phyloP scores from a whole-genome alignment of 1,140 invertebrate species.

The Philopotamus ludificatus region DNA sequence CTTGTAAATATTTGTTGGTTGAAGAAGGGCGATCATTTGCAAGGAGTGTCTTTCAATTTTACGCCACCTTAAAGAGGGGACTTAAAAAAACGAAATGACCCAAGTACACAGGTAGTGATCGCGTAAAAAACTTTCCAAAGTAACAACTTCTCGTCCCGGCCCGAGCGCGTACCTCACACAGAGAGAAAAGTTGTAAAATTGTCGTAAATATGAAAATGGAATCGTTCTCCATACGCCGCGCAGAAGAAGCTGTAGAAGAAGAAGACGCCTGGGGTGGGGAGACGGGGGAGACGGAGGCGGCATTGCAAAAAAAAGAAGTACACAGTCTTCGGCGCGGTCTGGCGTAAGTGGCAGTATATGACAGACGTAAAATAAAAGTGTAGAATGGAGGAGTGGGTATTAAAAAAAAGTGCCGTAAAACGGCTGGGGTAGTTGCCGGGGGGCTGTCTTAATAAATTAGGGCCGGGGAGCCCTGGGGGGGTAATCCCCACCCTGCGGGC shows the following conservation, averaged over 20 bases:
- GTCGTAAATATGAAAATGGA: constrained; percentile 43
- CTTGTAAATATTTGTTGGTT: too few relatives aligned
- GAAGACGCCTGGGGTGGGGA: neutral
- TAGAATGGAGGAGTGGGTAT: constrained; percentile 40
- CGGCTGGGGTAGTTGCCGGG: constrained; percentile 20
- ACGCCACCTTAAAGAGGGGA: constrained; percentile 12
- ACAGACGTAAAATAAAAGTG: constrained; percentile 42
- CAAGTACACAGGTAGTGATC: constrained; percentile 15
- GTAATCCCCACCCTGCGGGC: neutral
- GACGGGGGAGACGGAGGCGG: neutral
- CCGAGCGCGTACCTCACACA: constrained; percentile 22
- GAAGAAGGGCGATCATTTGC: constrained; percentile 24
- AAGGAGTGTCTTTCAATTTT: constrained; percentile 34
- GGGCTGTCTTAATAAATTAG: constrained; percentile 42
- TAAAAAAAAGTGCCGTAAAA: constrained; percentile 39
- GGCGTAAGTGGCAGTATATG: constrained; percentile 41
- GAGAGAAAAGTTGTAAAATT: constrained; percentile 41
- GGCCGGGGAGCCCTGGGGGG: constrained; percentile 15
- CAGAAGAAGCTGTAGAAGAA: too few relatives aligned
- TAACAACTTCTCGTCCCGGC: constrained; percentile 37
- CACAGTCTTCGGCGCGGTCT: constrained; percentile 26
- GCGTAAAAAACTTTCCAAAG: constrained; percentile 39
- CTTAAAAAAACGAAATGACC: constrained; percentile 17
- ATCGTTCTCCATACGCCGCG: constrained; percentile 38
- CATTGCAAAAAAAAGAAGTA: constrained; percentile 12